A percentile compares a stretch with the other conserved stretches of the same genome.
Conservation (phyloP, 2,797 vertebrate species). For the Iguana delicatissima region DNA sequence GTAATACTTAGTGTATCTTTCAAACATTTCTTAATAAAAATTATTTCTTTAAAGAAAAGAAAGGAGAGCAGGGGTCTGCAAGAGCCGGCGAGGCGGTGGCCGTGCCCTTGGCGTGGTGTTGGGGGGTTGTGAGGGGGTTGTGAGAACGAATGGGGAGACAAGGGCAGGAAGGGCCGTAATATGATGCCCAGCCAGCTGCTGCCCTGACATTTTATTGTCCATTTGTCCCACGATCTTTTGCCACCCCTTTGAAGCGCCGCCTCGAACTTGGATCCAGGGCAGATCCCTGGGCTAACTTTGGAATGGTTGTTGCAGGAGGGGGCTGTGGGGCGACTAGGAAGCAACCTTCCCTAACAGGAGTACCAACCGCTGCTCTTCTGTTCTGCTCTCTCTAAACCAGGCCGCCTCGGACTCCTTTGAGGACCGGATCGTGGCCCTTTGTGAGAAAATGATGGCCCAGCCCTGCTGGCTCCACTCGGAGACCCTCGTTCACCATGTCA, state of each 20-base stretch:
- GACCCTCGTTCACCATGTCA: slow-evolving; percentile 82
- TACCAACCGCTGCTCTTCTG: background rate
- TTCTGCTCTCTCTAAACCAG: slow-evolving; percentile 11
- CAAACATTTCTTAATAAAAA: no score
- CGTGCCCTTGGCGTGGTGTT: no score
- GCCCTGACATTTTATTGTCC: background rate
- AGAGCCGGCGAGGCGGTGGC: no score
- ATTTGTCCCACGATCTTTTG: background rate
- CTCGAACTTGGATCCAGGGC: background rate
- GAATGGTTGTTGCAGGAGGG: background rate
- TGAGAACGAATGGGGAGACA: no score
- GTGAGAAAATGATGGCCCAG: slow-evolving; percentile 89
- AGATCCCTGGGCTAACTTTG: background rate
- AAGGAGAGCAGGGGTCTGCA: no score
- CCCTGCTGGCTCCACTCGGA: slow-evolving; percentile 81
- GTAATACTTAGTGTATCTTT: no score
- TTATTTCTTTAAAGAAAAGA: no score
- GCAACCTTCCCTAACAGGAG: no score
- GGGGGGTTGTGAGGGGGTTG: no score
- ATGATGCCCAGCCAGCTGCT: slow-evolving; percentile 30
- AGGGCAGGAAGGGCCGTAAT: slow-evolving; percentile 43
- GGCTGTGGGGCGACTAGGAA: no score
- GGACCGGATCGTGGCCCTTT: slow-evolving; percentile 88
- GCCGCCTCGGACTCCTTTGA: slow-evolving; percentile 83
- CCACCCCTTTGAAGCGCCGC: background rate